Conservation (phyloP, 2,113 vertebrate species). For the Ailuropoda melanoleuca region DNA sequence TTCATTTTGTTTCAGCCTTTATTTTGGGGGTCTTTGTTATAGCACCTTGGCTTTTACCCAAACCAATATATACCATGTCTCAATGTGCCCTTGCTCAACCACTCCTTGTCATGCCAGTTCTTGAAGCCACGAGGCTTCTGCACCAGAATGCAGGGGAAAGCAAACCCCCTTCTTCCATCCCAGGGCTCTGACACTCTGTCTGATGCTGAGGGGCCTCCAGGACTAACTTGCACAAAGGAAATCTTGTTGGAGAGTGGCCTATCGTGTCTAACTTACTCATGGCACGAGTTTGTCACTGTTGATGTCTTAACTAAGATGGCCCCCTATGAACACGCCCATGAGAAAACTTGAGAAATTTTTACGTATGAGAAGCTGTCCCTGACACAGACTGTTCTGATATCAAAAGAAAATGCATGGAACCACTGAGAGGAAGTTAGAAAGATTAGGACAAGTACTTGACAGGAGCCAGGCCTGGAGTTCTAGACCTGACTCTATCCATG, state of each 20-base stretch:
- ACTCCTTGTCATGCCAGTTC: neutral
- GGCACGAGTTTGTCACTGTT: neutral
- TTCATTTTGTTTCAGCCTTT: neutral
- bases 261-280: neutral
- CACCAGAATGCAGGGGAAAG: neutral
- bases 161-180: neutral
- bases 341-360: neutral
- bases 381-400: neutral
- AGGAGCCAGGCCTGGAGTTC: neutral
- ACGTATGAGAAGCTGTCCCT: neutral
- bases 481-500: neutral
- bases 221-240: neutral
- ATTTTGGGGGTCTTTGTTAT: neutral
- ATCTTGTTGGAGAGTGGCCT: neutral
- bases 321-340: neutral
- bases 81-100: neutral
- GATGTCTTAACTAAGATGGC: neutral
- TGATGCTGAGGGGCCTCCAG: neutral
- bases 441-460: neutral
- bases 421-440: neutral
- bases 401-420: neutral
- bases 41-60: constrained; percentile 1
- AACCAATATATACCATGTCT: neutral
- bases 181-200: neutral
- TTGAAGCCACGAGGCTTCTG: neutral